Evolutionary conservation across 2,797 vertebrate species (phyloP).

Genomic region (Anguilla anguilla): DNA sequence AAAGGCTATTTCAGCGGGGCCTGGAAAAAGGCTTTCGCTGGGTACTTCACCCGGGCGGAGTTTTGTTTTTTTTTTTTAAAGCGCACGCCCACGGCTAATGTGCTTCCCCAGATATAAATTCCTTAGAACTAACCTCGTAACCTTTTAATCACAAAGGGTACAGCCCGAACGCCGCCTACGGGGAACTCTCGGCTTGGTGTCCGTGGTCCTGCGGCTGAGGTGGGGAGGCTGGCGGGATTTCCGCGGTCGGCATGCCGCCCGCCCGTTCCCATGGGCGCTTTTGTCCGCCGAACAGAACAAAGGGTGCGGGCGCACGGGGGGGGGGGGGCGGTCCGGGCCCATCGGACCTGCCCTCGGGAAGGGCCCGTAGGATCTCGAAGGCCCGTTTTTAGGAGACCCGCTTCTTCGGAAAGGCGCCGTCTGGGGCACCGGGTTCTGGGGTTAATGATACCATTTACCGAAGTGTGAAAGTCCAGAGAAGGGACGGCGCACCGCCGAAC

Average conservation of each 20-base stretch:
- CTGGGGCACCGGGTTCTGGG: background rate
- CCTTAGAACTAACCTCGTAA: slow-evolving; percentile 21
- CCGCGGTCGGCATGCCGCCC: background rate
- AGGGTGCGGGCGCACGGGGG: background rate
- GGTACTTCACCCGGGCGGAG: background rate
- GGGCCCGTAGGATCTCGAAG: background rate
- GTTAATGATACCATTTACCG: background rate
- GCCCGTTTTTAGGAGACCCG: background rate
- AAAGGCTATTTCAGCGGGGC: background rate
- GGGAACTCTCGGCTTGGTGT: background rate
- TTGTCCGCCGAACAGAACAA: slow-evolving; percentile 9
- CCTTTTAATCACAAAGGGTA: slow-evolving; percentile 16
- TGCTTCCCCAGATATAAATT: slow-evolving; percentile 5
- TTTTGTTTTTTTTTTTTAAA: background rate
- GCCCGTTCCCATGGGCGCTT: background rate
- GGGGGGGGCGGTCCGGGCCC: background rate
- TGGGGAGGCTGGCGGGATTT: background rate
- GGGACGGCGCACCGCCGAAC: background rate
- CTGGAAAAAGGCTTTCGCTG: background rate
- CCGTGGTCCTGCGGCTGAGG: background rate
- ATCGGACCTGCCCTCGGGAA: background rate
- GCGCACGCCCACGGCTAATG: background rate
- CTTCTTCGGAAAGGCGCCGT: background rate
- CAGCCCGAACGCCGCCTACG: background rate
- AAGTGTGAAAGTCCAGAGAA: background rate